Conservation (phyloP, 2,113 vertebrate genomes). For the Oryzias woworae region DNA sequence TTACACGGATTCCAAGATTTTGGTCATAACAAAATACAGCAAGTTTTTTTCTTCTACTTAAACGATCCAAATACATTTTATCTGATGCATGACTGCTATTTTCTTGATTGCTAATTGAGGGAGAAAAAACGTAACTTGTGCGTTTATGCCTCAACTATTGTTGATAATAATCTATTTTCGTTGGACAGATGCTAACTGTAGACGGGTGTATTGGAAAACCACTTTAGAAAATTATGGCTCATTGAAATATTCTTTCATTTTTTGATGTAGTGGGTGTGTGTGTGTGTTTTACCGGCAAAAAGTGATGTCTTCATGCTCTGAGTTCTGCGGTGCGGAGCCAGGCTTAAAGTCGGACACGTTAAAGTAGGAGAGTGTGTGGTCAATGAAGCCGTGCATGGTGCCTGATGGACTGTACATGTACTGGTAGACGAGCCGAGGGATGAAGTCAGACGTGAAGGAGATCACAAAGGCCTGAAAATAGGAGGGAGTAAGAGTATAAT, state of each 20-base stretch:
- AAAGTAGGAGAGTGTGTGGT: slow-evolving; percentile 96
- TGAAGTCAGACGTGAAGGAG: slow-evolving; percentile 94
- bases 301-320: slow-evolving; percentile 77
- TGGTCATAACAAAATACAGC: no score
- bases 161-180: no score
- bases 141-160: no score
- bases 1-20: no score
- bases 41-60: no score
- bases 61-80: no score
- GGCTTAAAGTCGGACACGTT: slow-evolving; percentile 89
- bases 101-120: no score
- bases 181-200: no score
- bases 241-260: background rate
- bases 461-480: slow-evolving; percentile 91
- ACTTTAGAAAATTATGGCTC: no score
- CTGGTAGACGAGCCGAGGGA: slow-evolving; percentile 94
- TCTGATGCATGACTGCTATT: no score
- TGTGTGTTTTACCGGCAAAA: slow-evolving; percentile 85
- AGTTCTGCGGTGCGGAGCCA: slow-evolving; percentile 82
- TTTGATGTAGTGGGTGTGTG: background rate
- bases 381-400: slow-evolving; percentile 94
- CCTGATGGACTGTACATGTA: slow-evolving; percentile 91
- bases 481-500: background rate
- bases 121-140: no score
- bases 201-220: no score